Evolutionary conservation across 2,888 invertebrate genomes (phyloP), one percentile per base, ranked within the genome.

Genomic region (Darwinula stevensoni): DNA sequence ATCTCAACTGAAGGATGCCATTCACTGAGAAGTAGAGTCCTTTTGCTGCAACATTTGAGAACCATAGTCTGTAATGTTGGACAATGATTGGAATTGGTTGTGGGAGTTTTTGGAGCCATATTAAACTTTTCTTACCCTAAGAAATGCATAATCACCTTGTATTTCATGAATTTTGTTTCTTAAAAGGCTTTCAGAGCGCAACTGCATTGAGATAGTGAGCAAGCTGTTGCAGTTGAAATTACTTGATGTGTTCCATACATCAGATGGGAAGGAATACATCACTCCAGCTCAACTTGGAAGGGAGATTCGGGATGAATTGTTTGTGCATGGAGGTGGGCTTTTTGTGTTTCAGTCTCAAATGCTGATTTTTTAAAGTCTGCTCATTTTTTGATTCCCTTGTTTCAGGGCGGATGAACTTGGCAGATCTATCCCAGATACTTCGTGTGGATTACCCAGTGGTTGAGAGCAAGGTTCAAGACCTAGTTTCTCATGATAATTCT

Each of bases 231-330:
- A 82, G 42, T 57, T 67, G 28, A 73, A 75, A 45, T 55, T 82
- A 32, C 56, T 97, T 27, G 76, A 91, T 49, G 71, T 97, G 1
- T 69, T 91, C 34, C 84, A 75, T 48, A 91, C 94, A 2, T 71
- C 66, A 41, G 91, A 97, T 62, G 97, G 94, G 9, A 88, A 88
- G 53, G 88, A 91, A 49, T 97, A 91, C 48, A 60, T 97, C 28
- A 97, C 97, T 2, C 76, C 75, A 2, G 65, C 74, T 34, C 80
- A 94, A 46, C 61, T 97, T 35, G 56, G 63, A 14, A 73, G 68
- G 42, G 88, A 94, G 57, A 78, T 91, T 29, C 65, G 65, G 48
- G 82, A 86, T 54, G 91, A 94, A 53, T 54, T 91, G 2, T 70
- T 65, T 48, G 65, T 76, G 1, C 67, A 70, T 50, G 78, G 78